Evolutionary conservation across 2,888 invertebrate species (phyloP), one percentile per base, ranked within the genome.

Genomic region (Dolichopus griseipennis): DNA sequence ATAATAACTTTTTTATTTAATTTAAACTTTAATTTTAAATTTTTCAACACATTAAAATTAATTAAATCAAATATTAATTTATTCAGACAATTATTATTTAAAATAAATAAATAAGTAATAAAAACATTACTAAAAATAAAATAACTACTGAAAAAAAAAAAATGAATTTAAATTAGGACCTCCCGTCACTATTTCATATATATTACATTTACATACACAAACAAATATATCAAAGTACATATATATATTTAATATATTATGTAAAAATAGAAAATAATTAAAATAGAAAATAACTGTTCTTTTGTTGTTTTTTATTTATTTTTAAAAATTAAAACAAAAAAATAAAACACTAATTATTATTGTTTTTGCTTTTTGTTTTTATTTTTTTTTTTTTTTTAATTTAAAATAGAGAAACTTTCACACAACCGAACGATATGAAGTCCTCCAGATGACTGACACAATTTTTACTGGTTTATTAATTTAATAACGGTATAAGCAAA

Each of bases 351-450:
- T n/a, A n/a, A n/a, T n/a, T n/a, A n/a, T 37, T 37, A 27, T 27
- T 27, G 27, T 27, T 27, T 27, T 27, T 27, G 27, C 5, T 27
- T 4, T 27, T 27, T 27, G 2, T 27, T 27, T n/a, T 27, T 27
- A n/a, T 27, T 27, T 4, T 27, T 27, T 27, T 27, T 27, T 27
- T n/a, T 27, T 27, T 5, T 5, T 4, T 5, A 27, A 27, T 27
- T 52, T 52, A 18, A 6, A 15, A 52, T 52, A 18, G 52, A 52
- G 52, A 52, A 52, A 52, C 52, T 52, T 52, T 52, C 52, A 52
- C 52, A 52, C 52, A 52, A 52, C 52, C 52, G 52, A 52, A 52
- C 52, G 52, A 52, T 52, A 52, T 52, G 52, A 52, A 52, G 52
- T 52, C 52, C 52, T 52, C 52, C 52, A 52, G 52, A 52, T 52